These are phyloP conservation scores for Tetrapedia diversipes DNA, from an alignment of 2,888 invertebrate genomes.

Conservation along the genomic window DNA sequence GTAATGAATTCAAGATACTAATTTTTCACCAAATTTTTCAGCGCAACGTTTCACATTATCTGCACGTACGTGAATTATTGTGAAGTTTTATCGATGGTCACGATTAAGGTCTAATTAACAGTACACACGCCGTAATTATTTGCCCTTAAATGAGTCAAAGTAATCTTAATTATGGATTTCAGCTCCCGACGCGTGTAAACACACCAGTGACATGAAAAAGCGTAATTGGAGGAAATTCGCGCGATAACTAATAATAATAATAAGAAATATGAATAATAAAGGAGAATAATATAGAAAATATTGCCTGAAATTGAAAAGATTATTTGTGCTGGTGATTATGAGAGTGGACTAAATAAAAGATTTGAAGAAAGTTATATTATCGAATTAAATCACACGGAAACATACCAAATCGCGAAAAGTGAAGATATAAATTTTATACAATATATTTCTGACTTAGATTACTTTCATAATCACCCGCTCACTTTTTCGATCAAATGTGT, in stretches of 20 bases:
- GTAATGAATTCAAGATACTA: conserved; percentile 24
- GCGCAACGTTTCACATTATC: conserved; percentile 9
- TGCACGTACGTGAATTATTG: not conserved
- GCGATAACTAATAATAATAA: conserved; percentile 1
- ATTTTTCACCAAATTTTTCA: conserved; percentile 35
- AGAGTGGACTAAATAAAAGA: too few species aligned
- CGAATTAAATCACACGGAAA: too few species aligned
- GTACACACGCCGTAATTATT: conserved; percentile 29
- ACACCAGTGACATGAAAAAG: not conserved
- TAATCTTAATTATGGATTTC: conserved; percentile 44
- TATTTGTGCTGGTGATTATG: too few species aligned
- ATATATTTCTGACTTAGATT: too few species aligned
- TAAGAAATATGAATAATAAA: too few species aligned
- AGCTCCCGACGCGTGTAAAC: not conserved
- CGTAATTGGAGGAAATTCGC: not conserved
- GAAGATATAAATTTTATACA: too few species aligned
- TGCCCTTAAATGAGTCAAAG: conserved; percentile 7
- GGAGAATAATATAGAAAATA: too few species aligned
- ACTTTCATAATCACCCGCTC: too few species aligned
- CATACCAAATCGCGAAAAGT: too few species aligned
- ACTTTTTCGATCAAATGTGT: too few species aligned
- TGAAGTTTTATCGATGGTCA: conserved; percentile 11
- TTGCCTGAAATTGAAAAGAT: too few species aligned
- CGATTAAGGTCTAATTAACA: conserved; percentile 50
- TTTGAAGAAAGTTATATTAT: too few species aligned